phyloP scores from a whole-genome alignment of 2,888 invertebrate genomes.

The Hypomecis atomaria region DNA sequence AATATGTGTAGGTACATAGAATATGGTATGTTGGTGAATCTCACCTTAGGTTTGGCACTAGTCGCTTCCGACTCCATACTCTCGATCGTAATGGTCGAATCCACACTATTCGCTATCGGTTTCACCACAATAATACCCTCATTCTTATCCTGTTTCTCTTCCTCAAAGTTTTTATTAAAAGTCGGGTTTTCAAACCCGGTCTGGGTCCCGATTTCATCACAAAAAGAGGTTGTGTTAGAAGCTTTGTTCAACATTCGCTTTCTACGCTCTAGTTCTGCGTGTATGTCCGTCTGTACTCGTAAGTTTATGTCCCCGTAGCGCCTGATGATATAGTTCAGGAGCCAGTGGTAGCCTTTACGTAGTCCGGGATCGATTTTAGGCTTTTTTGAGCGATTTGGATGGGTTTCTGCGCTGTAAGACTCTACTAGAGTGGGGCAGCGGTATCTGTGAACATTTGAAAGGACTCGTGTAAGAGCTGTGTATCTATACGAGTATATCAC shows the following conservation, averaged over 20 bases:
- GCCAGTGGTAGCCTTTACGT: conserved; percentile 88
- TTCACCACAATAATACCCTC: conserved; percentile 72
- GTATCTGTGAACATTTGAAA: conserved; percentile 66
- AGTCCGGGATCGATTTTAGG: conserved; percentile 87
- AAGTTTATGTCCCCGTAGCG: conserved; percentile 86
- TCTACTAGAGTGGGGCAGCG: conserved; percentile 93
- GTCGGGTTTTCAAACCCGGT: conserved; percentile 81
- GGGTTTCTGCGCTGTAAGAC: conserved; percentile 85
- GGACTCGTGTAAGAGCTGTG: no score
- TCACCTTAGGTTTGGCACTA: conserved; percentile 63
- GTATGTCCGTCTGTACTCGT: conserved; percentile 87
- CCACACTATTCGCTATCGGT: conserved; percentile 66
- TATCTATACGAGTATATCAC: no score
- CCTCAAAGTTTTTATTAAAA: conserved; percentile 53
- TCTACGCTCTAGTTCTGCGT: conserved; percentile 81
- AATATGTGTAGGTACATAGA: no score
- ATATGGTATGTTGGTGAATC: no score
- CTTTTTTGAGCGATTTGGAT: conserved; percentile 65
- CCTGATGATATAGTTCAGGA: conserved; percentile 87
- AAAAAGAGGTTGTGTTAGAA: conserved; percentile 69
- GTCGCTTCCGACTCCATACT: conserved; percentile 67
- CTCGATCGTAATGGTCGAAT: conserved; percentile 75
- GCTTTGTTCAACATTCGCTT: conserved; percentile 68
- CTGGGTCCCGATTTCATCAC: conserved; percentile 74
- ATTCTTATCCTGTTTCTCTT: conserved; percentile 47